Evolutionary conservation across 2,888 invertebrate genomes (phyloP), one percentile per base, ranked within the genome.

Genomic region (Andrena marginata): DNA sequence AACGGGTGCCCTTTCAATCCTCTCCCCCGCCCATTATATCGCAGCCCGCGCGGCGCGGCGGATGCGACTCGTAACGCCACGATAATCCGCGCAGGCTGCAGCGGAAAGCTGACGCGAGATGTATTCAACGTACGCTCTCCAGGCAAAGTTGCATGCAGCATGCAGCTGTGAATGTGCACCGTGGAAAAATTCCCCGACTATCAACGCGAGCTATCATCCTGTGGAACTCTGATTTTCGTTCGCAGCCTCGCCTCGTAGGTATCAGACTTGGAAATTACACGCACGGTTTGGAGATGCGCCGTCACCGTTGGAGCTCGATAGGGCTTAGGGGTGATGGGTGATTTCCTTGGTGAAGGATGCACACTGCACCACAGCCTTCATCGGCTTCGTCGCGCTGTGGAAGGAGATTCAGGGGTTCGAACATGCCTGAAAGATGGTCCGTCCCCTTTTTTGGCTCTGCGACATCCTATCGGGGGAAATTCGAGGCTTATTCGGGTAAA

Each of bases 281-380:
- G 10, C 49, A n/a, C n/a, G 42, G 8, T 56, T 59, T 42, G 10
- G 5, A 13, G 29, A 13, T 54, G 8, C 16, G 2, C 35, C 4
- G 2, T 31, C 67, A 13, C 7, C 20, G 67, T 23, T 31, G 49
- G 29, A 59, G 26, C 35, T 48, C 63, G 26, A 48, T 59, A 10
- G 23, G 60, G 29, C 65, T 77, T 74, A 51, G 23, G 35, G 16
- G 64, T 49, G 65, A 77, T 65, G 64, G 75, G 33, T 35, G 20
- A 59, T 59, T 77, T 65, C 48, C 42, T 42, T 42, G 42, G 48
- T 8, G 74, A 51, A 64, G 74, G 74, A 74, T 26, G 26, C 33
- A 13, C 42, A 10, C 10, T 5, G 29, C 29, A 29, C 29, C 29
- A 31, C 31, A n/a, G n/a, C 20, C 31, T 72, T 16, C 16, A 54